Base-by-base conservation (phyloP, 2,888 invertebrate genomes). In the Beris chalybata region DNA sequence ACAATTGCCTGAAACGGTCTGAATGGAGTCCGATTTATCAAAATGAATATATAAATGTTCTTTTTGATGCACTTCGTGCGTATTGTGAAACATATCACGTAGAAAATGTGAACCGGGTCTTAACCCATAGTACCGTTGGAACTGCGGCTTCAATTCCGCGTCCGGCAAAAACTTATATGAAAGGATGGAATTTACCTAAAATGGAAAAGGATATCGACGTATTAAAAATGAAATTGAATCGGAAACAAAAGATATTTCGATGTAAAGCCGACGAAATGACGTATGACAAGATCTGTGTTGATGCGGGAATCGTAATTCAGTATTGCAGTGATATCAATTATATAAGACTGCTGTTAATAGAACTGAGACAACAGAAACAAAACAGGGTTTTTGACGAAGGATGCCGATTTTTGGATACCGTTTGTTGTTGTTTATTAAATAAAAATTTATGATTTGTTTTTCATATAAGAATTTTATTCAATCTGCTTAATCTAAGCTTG, bases 21-120 rank as follows among this genome's bases (percentile, higher is more conserved):
- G 67, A 58, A 50, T 38, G 53, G 9, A 64, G 65, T 15, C 57
- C 65, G 4, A 59, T 73, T 3, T 71, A 69, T 52, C 75, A 76
- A 2, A 73, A 76, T 29, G 76, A 77, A 56, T 79, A 79, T 65
- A 66, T 79, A 0, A 58, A 72, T 22, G 64, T 79, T 5, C 64
- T 79, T 11, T 70, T 79, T 0, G 70, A 71, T 13, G 77, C 77
- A 0, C 58, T 79, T 0, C 71, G 73, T 22, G 75, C 74, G 48
- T 79, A 77, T 59, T 77, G 77, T 55, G 67, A 74, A 3, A 75
- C 76, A 71, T 70, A 75, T 67, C 74, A 74, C 12, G 64, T 74
- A 4, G 71, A 73, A 15, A 72, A 73, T 0, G 75, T 75, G 57
- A 61, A 50, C 11, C 11, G 43, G 13, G 61, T 44, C 1, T 61